phyloP scores from a whole-genome alignment of 1,140 invertebrate genomes.

The Ladona fulva region DNA sequence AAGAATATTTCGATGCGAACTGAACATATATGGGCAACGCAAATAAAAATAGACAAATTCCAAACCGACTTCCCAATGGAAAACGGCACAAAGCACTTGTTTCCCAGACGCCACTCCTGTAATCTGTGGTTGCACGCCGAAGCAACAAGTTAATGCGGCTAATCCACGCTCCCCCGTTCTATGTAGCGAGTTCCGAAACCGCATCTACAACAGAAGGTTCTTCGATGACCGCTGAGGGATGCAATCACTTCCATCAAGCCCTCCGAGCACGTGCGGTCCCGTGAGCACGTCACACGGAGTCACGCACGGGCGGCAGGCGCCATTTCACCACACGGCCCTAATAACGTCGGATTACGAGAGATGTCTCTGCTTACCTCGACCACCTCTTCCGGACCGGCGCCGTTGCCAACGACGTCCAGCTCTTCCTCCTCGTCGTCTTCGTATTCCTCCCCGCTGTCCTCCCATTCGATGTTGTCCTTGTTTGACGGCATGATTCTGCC shows the following conservation, averaged over 20 bases:
- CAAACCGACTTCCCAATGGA: too few species aligned
- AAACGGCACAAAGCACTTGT: too few species aligned
- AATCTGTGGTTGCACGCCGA: background rate
- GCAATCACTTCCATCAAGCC: too few species aligned
- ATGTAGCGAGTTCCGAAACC: background rate
- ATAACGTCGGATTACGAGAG: background rate
- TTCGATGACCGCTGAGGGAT: too few species aligned
- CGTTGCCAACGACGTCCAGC: background rate
- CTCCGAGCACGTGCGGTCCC: too few species aligned
- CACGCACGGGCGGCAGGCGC: background rate
- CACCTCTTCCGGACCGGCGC: background rate
- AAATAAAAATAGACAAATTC: too few species aligned
- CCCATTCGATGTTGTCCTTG: constrained; percentile 8
- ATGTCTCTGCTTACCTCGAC: background rate
- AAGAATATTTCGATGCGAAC: too few species aligned
- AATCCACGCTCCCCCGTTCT: background rate
- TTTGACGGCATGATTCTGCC: background rate
- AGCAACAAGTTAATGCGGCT: background rate
- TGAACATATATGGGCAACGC: too few species aligned
- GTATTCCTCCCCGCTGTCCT: background rate
- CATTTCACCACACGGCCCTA: background rate
- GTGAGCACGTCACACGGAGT: too few species aligned
- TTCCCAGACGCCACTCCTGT: background rate
- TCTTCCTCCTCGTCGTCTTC: background rate
- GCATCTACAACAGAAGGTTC: too few species aligned